Evolutionary conservation across 1,140 invertebrate species (phyloP), one percentile per base, ranked within the genome.

Genomic region (Drosophila persimilis): DNA sequence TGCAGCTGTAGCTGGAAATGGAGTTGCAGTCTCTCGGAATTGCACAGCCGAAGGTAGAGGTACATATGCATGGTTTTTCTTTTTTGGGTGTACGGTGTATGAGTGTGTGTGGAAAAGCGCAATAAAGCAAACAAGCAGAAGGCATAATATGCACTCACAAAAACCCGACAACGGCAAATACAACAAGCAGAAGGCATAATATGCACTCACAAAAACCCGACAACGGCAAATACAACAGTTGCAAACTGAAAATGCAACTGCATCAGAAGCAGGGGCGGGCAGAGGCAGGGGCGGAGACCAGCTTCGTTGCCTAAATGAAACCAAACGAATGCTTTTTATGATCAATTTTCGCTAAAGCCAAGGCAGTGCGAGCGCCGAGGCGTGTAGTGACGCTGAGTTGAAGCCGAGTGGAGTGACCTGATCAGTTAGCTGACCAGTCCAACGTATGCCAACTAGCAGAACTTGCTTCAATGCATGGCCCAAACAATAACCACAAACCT

Each of bases 91-190:
- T 47, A 47, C 52, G 31, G 15, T 39, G 64, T 26, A 35, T 48
- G 20, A 20, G 20, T 22, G 53, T 54, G 24, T 61, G 75, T 78
- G 73, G 56, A 63, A 77, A 66, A 65, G 67, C 64, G 58, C 64
- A 70, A 74, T 80, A 86, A 80, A 77, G 73, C 77, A 86, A 85
- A 80, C 73, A 86, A 71, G 77, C 78, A 77, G 62, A 64, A 77
- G 70, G 72, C 73, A 85, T 77, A 70, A 83, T 71, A 59, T 73
- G 53, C 73, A 73, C 78, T 70, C 53, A 44, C 61, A 77, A 80
- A 77, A 81, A 85, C 70, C 58, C 57, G 61, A 61, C 70, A 73
- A 73, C 69, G 73, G 65, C 57, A 43, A 84, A 67, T 74, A 44
- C 35, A 74, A 66, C 20, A 20, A 71, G 77, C 78, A 77, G 62